Conservation (phyloP, 2,797 vertebrate species). For the Percopsis omiscomaycus region DNA sequence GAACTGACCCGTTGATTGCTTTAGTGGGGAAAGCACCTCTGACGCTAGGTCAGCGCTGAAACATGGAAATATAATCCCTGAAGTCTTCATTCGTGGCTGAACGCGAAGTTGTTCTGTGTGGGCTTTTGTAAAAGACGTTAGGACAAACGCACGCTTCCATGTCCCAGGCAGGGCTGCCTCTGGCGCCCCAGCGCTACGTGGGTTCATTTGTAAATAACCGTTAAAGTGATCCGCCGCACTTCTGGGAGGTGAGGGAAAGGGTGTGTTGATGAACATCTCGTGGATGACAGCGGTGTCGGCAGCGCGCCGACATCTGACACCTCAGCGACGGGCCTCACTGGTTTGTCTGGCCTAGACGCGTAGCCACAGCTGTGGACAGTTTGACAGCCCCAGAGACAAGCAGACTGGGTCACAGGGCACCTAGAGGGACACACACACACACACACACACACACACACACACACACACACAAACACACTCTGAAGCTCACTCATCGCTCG, state of each 20-base stretch:
- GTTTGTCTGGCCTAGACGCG: conserved; percentile 41
- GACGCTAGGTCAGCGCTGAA: not conserved
- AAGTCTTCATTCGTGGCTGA: not conserved
- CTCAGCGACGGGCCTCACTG: conserved; percentile 36
- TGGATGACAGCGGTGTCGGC: conserved; percentile 45
- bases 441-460: conserved; percentile 6
- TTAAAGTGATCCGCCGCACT: conserved; percentile 28
- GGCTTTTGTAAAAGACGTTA: no score
- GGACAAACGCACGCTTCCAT: not conserved
- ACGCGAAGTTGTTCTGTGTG: not conserved
- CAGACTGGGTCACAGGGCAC: conserved; percentile 50
- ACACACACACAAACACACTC: conserved; percentile 15
- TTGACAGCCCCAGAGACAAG: conserved; percentile 60
- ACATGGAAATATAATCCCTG: conserved; percentile 4
- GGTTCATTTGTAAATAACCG: conserved; percentile 47
- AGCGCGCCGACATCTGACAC: conserved; percentile 57
- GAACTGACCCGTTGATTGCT: not conserved
- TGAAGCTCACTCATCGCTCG: conserved; percentile 12
- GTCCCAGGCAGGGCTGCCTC: conserved; percentile 2
- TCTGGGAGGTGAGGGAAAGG: conserved; percentile 41
- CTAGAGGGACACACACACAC: conserved; percentile 26
- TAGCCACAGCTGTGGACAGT: conserved; percentile 69
- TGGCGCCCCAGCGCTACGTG: conserved; percentile 12
- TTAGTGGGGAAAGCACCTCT: not conserved
- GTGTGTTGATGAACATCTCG: conserved; percentile 57